Conservation (phyloP, 2,888 invertebrate species). For the Hypena proboscidalis region DNA sequence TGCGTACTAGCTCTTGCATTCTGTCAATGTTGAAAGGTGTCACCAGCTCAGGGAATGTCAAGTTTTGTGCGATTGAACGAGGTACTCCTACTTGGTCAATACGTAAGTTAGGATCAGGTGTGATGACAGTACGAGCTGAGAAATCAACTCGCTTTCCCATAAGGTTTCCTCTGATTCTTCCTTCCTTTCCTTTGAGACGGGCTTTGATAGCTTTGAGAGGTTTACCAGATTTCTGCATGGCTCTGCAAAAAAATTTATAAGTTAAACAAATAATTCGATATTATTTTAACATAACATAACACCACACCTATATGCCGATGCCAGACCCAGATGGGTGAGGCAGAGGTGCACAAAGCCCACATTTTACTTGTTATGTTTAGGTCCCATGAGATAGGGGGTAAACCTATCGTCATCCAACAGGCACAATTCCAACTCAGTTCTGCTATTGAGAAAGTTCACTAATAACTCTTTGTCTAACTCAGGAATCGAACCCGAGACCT, state of each 20-base stretch:
- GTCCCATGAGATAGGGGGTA: too few species aligned
- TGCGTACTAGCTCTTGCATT: conserved; percentile 95
- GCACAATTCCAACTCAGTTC: too few species aligned
- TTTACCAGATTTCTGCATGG: conserved; percentile 99
- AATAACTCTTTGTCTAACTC: too few species aligned
- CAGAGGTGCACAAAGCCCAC: too few species aligned
- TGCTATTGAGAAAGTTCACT: too few species aligned
- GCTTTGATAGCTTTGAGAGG: conserved; percentile 99
- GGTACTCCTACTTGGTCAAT: conserved; percentile 99
- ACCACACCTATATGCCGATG: neutral
- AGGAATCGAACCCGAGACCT: too few species aligned
- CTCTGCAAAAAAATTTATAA: conserved; percentile 80
- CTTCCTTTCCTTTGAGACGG: conserved; percentile 98
- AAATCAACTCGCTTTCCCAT: conserved; percentile 99
- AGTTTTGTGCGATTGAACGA: conserved; percentile 98
- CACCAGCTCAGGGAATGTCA: conserved; percentile 99
- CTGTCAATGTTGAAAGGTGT: conserved; percentile 99
- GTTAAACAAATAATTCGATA: neutral
- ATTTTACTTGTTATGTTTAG: too few species aligned
- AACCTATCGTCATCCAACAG: too few species aligned
- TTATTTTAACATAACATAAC: too few species aligned
- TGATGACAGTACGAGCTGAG: conserved; percentile 99
- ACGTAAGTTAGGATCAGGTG: conserved; percentile 97
- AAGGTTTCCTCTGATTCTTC: conserved; percentile 98
- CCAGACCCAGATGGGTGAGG: too few species aligned